Evolutionary conservation across 2,888 invertebrate species (phyloP).

Genomic region (Drosophila nigricruria): DNA sequence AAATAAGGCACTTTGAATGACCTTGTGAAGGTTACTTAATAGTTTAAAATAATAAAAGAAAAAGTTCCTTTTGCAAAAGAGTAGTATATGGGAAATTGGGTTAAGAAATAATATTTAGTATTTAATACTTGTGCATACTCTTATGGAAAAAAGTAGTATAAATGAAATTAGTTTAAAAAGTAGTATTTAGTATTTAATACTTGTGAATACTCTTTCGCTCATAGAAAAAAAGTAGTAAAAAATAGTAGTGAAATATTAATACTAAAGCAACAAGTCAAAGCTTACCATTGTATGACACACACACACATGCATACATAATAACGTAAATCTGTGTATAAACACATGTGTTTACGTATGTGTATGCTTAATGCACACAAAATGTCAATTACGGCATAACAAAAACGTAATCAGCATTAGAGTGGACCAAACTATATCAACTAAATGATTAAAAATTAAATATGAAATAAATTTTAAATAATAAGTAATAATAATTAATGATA

Average conservation of each 20-base stretch:
- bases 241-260: not conserved
- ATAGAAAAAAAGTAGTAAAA: not conserved
- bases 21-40: conserved; percentile 6
- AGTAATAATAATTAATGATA: not conserved
- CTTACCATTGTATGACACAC: not conserved
- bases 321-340: not conserved
- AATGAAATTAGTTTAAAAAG: not conserved
- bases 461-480: not conserved
- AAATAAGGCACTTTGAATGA: not conserved
- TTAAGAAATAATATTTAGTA: not conserved
- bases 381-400: conserved; percentile 21
- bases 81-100: not conserved
- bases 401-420: conserved; percentile 15
- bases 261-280: not conserved
- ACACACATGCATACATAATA: not conserved
- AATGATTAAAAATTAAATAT: not conserved
- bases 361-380: conserved; percentile 12
- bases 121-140: not conserved
- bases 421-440: conserved; percentile 4
- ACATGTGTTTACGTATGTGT: not conserved
- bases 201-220: not conserved
- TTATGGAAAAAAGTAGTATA: not conserved
- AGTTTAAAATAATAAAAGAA: not conserved
- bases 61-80: not conserved
- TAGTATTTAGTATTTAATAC: not conserved